Percentiles rank a stretch among this genome's conserved stretches.
Conservation (phyloP, 2,888 invertebrate genomes). For the Ornithoptera priamus region DNA sequence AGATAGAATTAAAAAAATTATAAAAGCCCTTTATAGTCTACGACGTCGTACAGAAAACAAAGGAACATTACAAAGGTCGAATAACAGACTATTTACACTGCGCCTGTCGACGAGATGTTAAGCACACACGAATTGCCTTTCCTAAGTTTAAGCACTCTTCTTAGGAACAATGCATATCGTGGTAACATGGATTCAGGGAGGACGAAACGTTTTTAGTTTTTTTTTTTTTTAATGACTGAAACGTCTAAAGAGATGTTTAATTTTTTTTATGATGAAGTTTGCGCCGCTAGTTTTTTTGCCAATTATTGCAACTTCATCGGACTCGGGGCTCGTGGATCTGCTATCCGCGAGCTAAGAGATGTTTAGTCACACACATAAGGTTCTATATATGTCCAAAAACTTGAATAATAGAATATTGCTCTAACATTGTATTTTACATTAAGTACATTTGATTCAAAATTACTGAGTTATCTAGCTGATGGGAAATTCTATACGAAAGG, state of each 20-base stretch:
- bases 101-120: conserved; percentile 14
- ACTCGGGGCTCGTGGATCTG: too few relatives aligned
- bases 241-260: conserved; percentile 2
- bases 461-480: too few relatives aligned
- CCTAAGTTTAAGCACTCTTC: conserved; percentile 18
- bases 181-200: conserved; percentile 1
- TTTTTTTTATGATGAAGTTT: too few relatives aligned
- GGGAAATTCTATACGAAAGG: too few relatives aligned
- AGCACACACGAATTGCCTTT: conserved; percentile 20
- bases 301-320: too few relatives aligned
- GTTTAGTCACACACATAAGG: not conserved
- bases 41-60: not conserved
- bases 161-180: conserved; percentile 19
- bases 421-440: too few relatives aligned
- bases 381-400: not conserved
- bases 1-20: too few relatives aligned
- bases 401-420: too few relatives aligned
- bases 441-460: too few relatives aligned
- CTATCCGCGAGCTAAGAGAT: not conserved
- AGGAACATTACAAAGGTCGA: not conserved
- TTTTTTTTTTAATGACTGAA: conserved; percentile 2
- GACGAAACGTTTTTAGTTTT: conserved; percentile 19
- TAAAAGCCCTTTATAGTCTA: too few relatives aligned
- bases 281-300: too few relatives aligned
- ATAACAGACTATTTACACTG: conserved; percentile 7